Conservation (phyloP, 1,140 invertebrate genomes). For the Drosophila watanabei region DNA sequence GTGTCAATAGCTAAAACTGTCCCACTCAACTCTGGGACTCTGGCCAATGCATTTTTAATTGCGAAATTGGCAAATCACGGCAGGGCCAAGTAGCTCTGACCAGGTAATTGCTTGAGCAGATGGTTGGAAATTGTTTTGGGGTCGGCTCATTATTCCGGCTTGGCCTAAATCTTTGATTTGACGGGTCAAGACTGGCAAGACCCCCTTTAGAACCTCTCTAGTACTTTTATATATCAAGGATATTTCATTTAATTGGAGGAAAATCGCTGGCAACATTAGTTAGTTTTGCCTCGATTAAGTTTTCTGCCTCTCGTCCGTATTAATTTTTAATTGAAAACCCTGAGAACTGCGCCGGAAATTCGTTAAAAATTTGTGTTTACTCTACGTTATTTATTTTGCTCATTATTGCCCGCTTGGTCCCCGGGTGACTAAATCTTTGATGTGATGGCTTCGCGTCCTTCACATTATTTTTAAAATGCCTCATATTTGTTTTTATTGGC, state of each 20-base stretch:
- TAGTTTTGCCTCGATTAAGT: neutral
- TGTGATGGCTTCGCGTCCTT: slow-evolving; percentile 41
- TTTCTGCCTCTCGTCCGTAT: neutral
- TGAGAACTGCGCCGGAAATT: slow-evolving; percentile 11
- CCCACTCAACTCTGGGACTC: slow-evolving; percentile 6
- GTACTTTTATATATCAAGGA: neutral
- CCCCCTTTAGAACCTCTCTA: too few species aligned
- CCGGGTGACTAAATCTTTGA: slow-evolving; percentile 38
- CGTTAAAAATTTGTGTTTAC: slow-evolving; percentile 7
- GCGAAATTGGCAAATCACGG: slow-evolving; percentile 51
- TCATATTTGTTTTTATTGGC: slow-evolving; percentile 58
- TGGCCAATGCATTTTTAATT: slow-evolving; percentile 68
- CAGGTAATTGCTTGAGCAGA: slow-evolving; percentile 20
- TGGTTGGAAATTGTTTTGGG: slow-evolving; percentile 20
- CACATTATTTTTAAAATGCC: slow-evolving; percentile 60
- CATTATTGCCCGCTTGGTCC: slow-evolving; percentile 13
- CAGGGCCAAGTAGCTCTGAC: neutral
- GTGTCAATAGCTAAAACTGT: slow-evolving; percentile 65
- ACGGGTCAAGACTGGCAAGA: neutral
- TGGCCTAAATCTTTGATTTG: slow-evolving; percentile 17
- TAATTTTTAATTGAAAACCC: slow-evolving; percentile 25
- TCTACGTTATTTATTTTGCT: slow-evolving; percentile 21
- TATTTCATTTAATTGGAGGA: neutral
- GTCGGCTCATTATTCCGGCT: slow-evolving; percentile 2
- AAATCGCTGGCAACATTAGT: neutral